Evolutionary conservation across 2,888 invertebrate species (phyloP).

Genomic region (Polymixis flavicincta): DNA sequence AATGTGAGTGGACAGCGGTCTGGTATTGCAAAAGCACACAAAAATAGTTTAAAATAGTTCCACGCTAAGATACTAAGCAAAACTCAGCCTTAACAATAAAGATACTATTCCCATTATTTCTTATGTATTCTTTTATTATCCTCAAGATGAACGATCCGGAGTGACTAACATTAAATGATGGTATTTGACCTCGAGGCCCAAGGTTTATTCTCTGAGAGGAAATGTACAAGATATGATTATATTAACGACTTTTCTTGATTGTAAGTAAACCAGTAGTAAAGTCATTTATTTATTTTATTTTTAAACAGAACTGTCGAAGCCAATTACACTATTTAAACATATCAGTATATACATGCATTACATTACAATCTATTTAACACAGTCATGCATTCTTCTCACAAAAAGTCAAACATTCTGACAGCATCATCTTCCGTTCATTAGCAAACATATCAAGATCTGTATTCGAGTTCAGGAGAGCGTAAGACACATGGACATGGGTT

Average conservation of each 20-base stretch:
- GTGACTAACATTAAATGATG: slow-evolving; percentile 33
- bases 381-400: no score
- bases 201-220: slow-evolving; percentile 1
- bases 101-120: neutral
- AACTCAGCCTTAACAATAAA: neutral
- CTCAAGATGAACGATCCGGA: slow-evolving; percentile 36
- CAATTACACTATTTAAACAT: no score
- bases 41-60: neutral
- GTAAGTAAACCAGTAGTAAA: neutral
- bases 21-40: neutral
- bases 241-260: neutral
- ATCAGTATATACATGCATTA: no score
- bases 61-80: neutral
- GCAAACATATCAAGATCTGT: no score
- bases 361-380: no score
- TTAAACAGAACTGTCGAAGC: no score
- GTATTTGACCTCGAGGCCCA: slow-evolving; percentile 15
- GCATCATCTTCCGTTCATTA: no score
- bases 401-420: no score
- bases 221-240: neutral
- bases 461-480: no score
- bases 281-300: no score
- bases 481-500: neutral
- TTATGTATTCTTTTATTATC: slow-evolving; percentile 38
- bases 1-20: no score